Base-by-base conservation (phyloP, 1,140 invertebrate species). In the Polypedilum pembai region DNA sequence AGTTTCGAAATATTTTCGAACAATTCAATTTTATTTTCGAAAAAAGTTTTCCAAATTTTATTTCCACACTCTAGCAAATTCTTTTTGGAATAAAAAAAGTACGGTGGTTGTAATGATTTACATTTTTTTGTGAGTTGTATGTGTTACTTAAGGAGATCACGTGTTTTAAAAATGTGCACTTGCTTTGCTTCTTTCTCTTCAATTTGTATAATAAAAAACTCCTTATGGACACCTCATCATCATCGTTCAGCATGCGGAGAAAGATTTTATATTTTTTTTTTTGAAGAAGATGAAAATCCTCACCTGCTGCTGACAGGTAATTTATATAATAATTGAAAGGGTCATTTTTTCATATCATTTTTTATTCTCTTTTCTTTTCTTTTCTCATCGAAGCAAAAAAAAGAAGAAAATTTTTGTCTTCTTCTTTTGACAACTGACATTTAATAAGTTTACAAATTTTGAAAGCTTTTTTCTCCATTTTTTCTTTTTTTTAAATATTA, bases 381-480 rank as follows among this genome's bases (percentile, higher is more conserved):
- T 33, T 33, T n/a, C n/a, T n/a, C n/a, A 33, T 33, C 24, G 24
- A 33, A 5, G 24, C 24, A 33, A 33, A 33, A 33, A 33, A 5
- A 33, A 33, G 24, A 33, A n/a, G n/a, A n/a, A n/a, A 33, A 33
- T 33, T 33, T 33, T 15, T 56, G 4, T 56, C 45, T 12, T n/a
- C 45, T n/a, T 56, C 15, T 45, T 56, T 56, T 56, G 45, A 33
- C 24, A 33, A 33, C 24, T 33, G 24, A 56, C 45, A 56, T 56
- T 56, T 56, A 56, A 56, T 56, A n/a, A 56, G 12, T 56, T 56
- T 69, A 69, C 65, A 69, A 69, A 18, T 56, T 45, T 69, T 69
- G 65, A 69, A 69, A 69, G 65, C 18, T 69, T 66, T 66, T 69
- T 56, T 56, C n/a, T 56, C n/a, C 45, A 15, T 56, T 12, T 56